These are phyloP conservation scores for Mythimna lalbum DNA, from an alignment of 2,888 invertebrate species.

Conservation along the genomic window DNA sequence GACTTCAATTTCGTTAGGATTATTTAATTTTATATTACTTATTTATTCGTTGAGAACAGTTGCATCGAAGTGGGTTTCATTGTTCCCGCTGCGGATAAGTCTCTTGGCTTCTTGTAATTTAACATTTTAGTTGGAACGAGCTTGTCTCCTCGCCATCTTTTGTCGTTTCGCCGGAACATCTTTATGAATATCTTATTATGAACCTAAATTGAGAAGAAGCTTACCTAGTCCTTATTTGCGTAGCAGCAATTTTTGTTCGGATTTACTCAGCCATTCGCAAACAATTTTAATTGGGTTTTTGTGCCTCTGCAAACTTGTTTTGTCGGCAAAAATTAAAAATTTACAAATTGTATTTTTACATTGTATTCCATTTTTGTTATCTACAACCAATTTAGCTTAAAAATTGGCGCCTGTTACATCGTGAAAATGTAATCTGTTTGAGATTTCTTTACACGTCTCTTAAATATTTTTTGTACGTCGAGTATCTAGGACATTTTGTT, in stretches of 20 bases:
- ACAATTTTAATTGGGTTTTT: conserved; percentile 89
- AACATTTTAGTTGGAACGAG: conserved; percentile 78
- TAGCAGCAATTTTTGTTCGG: conserved; percentile 82
- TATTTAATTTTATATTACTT: conserved; percentile 54
- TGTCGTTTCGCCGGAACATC: conserved; percentile 80
- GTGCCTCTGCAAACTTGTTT: conserved; percentile 83
- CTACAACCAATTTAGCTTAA: conserved; percentile 37
- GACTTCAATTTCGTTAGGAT: conserved; percentile 42
- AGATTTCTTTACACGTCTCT: conserved; percentile 52
- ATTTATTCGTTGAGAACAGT: conserved; percentile 56
- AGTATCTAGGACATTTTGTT: conserved; percentile 39
- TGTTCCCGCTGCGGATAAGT: conserved; percentile 69
- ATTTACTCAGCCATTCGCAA: conserved; percentile 86
- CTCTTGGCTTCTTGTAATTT: conserved; percentile 78
- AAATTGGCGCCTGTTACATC: conserved; percentile 33
- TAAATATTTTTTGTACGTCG: neutral
- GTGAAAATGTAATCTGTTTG: conserved; percentile 42
- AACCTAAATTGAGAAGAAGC: conserved; percentile 85
- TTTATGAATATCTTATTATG: conserved; percentile 89
- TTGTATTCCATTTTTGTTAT: conserved; percentile 54
- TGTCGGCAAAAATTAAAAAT: conserved; percentile 76
- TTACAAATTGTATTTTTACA: conserved; percentile 64
- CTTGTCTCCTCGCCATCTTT: conserved; percentile 76
- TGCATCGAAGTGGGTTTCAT: conserved; percentile 62
- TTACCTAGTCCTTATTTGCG: conserved; percentile 86